A percentile compares a stretch with the other conserved stretches of the same genome.
phyloP scores from a whole-genome alignment of 2,113 vertebrate species.

The Motacilla tschutschensis region DNA sequence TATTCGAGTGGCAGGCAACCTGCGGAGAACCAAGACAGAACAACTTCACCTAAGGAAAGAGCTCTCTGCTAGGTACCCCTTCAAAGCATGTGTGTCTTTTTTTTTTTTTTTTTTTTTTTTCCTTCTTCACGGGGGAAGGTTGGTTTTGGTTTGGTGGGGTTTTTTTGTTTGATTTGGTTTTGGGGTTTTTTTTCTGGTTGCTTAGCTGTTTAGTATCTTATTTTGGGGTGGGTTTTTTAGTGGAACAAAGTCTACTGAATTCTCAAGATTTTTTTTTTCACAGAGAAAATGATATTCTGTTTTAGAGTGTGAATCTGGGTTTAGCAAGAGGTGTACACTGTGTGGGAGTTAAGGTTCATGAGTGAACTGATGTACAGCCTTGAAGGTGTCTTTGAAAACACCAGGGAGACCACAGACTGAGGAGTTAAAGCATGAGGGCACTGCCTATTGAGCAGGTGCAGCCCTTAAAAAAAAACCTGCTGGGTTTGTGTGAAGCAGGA shows the following conservation, averaged over 20 bases:
- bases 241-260: background rate
- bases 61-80: constrained; percentile 78
- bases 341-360: background rate
- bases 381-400: background rate
- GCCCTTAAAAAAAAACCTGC: background rate
- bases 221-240: background rate
- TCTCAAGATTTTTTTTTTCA: background rate
- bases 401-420: background rate
- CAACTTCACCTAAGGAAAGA: constrained; percentile 74
- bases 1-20: constrained; percentile 76
- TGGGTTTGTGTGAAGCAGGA: background rate
- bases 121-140: no score
- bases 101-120: no score
- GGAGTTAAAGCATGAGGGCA: background rate
- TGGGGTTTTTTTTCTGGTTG: background rate
- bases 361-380: background rate
- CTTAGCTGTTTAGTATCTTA: background rate
- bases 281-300: background rate
- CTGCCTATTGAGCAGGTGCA: background rate
- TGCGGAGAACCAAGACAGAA: constrained; percentile 82
- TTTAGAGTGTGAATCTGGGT: background rate
- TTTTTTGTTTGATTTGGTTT: background rate
- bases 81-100: background rate
- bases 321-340: background rate
- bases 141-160: background rate